Conservation (phyloP, 2,888 invertebrate genomes). For the Antheraea assamensis region DNA sequence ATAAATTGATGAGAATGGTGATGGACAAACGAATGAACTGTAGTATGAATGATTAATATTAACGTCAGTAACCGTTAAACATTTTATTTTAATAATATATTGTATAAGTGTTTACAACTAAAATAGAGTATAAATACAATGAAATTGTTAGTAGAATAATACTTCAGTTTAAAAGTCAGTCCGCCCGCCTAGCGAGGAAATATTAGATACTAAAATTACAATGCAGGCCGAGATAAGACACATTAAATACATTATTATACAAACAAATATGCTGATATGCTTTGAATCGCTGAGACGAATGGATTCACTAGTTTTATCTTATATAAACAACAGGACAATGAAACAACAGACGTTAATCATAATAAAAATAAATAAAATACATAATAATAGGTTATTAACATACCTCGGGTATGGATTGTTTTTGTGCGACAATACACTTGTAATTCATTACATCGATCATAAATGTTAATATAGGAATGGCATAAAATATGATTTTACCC, state of each 20-base stretch:
- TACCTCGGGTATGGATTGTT: neutral
- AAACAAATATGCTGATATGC: slow-evolving; percentile 21
- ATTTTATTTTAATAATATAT: neutral
- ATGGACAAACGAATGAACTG: neutral
- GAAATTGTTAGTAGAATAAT: slow-evolving; percentile 46
- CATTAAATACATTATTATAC: slow-evolving; percentile 25
- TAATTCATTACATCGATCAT: neutral
- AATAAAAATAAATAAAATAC: too few relatives aligned
- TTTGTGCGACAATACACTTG: neutral
- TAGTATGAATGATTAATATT: neutral
- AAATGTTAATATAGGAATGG: neutral
- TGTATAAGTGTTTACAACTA: too few relatives aligned
- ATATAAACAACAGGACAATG: neutral
- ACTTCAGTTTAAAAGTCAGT: slow-evolving; percentile 49
- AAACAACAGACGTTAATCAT: too few relatives aligned
- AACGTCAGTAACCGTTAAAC: neutral
- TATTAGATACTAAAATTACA: slow-evolving; percentile 35
- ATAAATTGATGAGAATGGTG: too few relatives aligned
- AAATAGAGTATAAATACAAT: slow-evolving; percentile 27
- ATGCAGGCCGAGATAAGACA: slow-evolving; percentile 43
- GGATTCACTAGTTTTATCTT: neutral
- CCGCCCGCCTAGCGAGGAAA: slow-evolving; percentile 60
- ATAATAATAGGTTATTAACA: too few relatives aligned
- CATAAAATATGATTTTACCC: neutral
- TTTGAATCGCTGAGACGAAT: neutral